phyloP scores from a whole-genome alignment of 2,797 vertebrate genomes.

The Lates japonicus region DNA sequence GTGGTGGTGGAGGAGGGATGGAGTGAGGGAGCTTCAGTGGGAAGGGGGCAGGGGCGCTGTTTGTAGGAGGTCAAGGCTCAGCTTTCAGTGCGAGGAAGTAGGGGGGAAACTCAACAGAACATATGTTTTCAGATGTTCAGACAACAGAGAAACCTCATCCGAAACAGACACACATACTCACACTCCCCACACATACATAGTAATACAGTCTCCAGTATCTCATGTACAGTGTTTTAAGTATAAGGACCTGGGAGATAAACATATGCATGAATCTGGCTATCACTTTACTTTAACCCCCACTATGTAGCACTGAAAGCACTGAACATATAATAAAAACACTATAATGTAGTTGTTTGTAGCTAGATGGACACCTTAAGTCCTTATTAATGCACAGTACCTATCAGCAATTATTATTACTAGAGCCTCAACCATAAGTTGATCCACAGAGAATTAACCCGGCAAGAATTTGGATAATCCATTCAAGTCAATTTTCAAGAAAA shows the following conservation, averaged over 20 bases:
- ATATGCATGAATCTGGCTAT: constrained; percentile 24
- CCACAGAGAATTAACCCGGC: background rate
- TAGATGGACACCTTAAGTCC: background rate
- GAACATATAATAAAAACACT: constrained; percentile 20
- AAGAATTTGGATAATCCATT: no score
- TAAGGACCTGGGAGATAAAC: constrained; percentile 42
- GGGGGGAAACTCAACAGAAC: constrained; percentile 65
- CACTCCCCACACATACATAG: constrained; percentile 25
- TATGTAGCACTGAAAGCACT: constrained; percentile 26
- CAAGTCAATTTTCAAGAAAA: no score
- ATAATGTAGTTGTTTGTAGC: constrained; percentile 11
- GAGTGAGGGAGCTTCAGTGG: constrained; percentile 49
- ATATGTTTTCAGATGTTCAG: constrained; percentile 65
- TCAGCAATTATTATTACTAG: background rate
- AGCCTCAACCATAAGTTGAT: background rate
- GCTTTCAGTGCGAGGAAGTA: constrained; percentile 77
- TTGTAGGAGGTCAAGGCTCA: constrained; percentile 77
- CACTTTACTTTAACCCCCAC: constrained; percentile 29
- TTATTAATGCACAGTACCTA: background rate
- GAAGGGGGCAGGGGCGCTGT: constrained; percentile 22
- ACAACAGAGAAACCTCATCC: constrained; percentile 63
- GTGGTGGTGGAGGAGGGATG: constrained; percentile 24
- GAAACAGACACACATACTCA: constrained; percentile 18
- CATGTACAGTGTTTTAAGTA: constrained; percentile 59
- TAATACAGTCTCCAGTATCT: constrained; percentile 54